Percentiles rank a stretch among this genome's conserved stretches.
These are phyloP conservation scores for Setophaga petechia DNA, from an alignment of 2,113 vertebrate genomes.

Conservation along the genomic window DNA sequence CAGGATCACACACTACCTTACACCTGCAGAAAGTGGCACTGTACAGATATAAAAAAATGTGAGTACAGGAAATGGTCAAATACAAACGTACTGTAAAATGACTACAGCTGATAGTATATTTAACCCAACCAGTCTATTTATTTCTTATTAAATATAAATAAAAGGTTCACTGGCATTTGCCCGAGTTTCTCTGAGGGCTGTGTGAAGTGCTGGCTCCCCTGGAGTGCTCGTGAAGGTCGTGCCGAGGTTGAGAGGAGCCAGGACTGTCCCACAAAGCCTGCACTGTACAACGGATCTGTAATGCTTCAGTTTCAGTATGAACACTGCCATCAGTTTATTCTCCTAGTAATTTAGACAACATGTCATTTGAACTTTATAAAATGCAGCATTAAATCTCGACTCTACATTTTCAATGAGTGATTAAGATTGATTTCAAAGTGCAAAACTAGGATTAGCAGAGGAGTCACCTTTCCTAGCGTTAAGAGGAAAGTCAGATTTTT, in stretches of 20 bases:
- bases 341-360: conserved; percentile 51
- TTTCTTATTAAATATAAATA: conserved; percentile 57
- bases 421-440: conserved; percentile 72
- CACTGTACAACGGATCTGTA: not conserved
- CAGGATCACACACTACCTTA: conserved; percentile 77
- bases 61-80: conserved; percentile 78
- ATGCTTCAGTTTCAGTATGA: conserved; percentile 50
- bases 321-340: conserved; percentile 51
- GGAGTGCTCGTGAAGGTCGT: not conserved
- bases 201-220: conserved; percentile 3
- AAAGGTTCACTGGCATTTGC: conserved; percentile 46
- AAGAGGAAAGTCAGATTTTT: conserved; percentile 62
- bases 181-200: conserved; percentile 46
- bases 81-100: conserved; percentile 79
- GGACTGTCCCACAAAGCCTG: not conserved
- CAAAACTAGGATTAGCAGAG: conserved; percentile 74
- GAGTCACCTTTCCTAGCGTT: conserved; percentile 56
- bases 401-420: conserved; percentile 49
- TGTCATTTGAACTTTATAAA: conserved; percentile 70
- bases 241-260: not conserved
- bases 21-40: conserved; percentile 80
- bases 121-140: conserved; percentile 35
- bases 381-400: conserved; percentile 74
- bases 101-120: conserved; percentile 71
- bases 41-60: conserved; percentile 81